Base-by-base conservation (phyloP, 1,140 invertebrate genomes). In the Zaprionus vittiger region DNA sequence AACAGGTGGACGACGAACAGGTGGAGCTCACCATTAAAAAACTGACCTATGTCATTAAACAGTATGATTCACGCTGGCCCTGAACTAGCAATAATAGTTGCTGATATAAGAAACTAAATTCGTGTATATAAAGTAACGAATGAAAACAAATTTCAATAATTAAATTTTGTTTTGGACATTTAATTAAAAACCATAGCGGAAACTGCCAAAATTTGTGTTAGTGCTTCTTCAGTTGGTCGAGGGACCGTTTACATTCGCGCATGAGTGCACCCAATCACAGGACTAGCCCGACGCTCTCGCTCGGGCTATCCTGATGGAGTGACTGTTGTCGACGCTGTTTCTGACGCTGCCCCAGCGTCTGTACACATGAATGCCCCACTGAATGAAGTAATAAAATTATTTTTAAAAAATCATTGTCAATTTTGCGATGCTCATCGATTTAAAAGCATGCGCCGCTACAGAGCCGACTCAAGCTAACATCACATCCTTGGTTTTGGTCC, bases 1-100 rank as follows among this genome's bases (percentile, higher is more conserved):
- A 94, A 80, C 95, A 97, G 89, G 94, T 97, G 17, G 93, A 93
- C 1, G 94, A 95, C 49, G 93, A 95, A 52, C 94, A 96, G 84
- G 91, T 96, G 11, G 79, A 94, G n/a, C 93, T 95, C 67, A 94
- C 95, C 31, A 94, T 96, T 17, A 93, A 94, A 28, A 96, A 96
- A 83, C 91, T 96, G 22, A 87, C 79, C 22, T 94, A 94, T 59
- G 95, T 96, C 31, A 95, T 96, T 47, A 93, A 93, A 54, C 94
- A 95, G 89, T 92, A 94, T 68, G 94, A 94, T 71, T 64, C 62
- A 7, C 61, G 63, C 38, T 91, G 76, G 68, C 69, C 81, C 52
- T 57, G 47, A 68, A 28, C 54, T 52, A 4, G 22, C 17, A n/a
- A 6, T 24, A 20, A 52, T 52, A 12, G 4, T 17, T 9, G 31